Conservation (phyloP, 2,888 invertebrate genomes). For the Lydus trimaculatus region DNA sequence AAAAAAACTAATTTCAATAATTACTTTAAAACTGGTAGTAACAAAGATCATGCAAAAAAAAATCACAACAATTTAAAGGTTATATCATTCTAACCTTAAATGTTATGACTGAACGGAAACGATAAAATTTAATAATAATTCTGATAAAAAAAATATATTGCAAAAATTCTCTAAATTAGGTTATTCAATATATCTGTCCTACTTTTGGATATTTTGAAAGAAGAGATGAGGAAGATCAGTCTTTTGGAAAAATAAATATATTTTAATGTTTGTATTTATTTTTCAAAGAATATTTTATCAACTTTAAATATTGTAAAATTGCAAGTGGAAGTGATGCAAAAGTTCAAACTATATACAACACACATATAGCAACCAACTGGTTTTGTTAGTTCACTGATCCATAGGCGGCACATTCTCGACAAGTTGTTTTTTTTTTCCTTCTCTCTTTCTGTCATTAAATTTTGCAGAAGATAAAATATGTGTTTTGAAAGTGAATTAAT, state of each 20-base stretch:
- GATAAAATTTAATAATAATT: no score
- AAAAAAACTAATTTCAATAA: background rate
- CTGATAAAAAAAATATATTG: background rate
- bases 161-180: background rate
- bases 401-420: slow-evolving; percentile 4
- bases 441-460: background rate
- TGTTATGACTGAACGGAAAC: background rate
- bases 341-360: slow-evolving; percentile 2
- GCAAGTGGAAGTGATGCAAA: slow-evolving; percentile 1
- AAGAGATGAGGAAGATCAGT: background rate
- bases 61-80: background rate
- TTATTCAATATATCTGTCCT: background rate
- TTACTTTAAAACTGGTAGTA: background rate
- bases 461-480: background rate
- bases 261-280: background rate
- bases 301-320: background rate
- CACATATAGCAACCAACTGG: slow-evolving; percentile 7
- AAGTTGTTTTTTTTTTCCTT: background rate
- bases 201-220: no score
- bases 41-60: background rate
- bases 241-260: background rate
- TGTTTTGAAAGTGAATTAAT: background rate
- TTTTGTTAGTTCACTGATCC: slow-evolving; percentile 9
- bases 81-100: background rate
- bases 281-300: background rate